These are phyloP conservation scores for Drosophila arawakana DNA, from an alignment of 1,140 invertebrate species.

Conservation along the genomic window DNA sequence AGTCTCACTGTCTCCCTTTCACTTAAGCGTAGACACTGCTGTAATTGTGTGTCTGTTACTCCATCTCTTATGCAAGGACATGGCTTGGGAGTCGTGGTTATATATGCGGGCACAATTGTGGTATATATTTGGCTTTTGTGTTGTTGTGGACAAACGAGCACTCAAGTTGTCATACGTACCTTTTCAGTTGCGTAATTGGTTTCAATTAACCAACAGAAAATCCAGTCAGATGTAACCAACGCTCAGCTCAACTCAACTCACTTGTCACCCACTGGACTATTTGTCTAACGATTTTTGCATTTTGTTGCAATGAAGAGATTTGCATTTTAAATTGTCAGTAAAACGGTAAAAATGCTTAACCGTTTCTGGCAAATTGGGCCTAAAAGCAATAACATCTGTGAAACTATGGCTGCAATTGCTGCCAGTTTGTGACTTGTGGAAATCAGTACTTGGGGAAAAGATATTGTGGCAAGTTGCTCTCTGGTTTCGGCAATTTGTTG, in stretches of 20 bases:
- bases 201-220: conserved; percentile 53
- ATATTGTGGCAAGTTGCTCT: conserved; percentile 8
- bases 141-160: conserved; percentile 17
- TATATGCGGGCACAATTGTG: conserved; percentile 36
- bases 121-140: conserved; percentile 27
- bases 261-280: neutral
- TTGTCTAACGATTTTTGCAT: conserved; percentile 27
- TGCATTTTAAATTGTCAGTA: conserved; percentile 25
- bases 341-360: conserved; percentile 36
- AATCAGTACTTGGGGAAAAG: conserved; percentile 7
- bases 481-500: neutral
- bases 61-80: conserved; percentile 18
- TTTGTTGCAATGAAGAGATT: conserved; percentile 26
- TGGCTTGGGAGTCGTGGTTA: conserved; percentile 21
- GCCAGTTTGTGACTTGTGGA: conserved; percentile 10
- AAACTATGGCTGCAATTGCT: neutral
- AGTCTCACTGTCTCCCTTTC: neutral
- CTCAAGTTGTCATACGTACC: conserved; percentile 25
- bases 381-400: conserved; percentile 1
- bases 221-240: conserved; percentile 2
- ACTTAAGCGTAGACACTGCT: conserved; percentile 10
- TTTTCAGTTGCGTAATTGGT: conserved; percentile 51
- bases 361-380: conserved; percentile 28
- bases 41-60: too few relatives aligned
- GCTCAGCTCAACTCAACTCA: neutral